Evolutionary conservation across 1,140 invertebrate genomes (phyloP).

Genomic region (Neotoxoptera formosana): DNA sequence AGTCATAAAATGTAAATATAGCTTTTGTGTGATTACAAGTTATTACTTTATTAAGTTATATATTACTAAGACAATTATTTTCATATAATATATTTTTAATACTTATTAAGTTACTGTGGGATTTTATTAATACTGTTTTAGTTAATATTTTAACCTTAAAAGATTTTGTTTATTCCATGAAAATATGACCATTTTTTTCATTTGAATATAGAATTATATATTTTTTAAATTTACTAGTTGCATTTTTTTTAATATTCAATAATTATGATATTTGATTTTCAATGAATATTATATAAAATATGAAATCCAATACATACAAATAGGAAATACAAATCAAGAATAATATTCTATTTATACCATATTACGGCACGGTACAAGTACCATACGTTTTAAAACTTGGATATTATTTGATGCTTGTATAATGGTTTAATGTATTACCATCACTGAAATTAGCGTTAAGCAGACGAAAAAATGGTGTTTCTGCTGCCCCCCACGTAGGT

Average conservation of each 20-base stretch:
- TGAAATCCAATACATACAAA: no score
- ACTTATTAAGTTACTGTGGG: background rate
- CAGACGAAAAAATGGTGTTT: slow-evolving; percentile 70
- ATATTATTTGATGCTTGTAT: background rate
- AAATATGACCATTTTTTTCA: background rate
- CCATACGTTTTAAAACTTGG: background rate
- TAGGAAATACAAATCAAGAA: background rate
- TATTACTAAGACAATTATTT: no score
- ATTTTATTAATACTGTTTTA: background rate
- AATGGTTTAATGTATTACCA: slow-evolving; percentile 16
- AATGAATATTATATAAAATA: no score
- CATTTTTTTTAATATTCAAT: no score
- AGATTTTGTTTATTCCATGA: background rate
- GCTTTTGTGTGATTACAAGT: no score
- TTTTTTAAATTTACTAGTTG: no score
- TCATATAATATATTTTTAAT: no score
- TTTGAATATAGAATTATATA: background rate
- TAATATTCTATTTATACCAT: background rate
- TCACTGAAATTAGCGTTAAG: slow-evolving; percentile 31
- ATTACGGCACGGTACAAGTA: background rate
- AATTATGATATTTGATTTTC: no score
- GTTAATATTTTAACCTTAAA: background rate
- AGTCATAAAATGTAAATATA: no score
- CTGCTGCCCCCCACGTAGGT: slow-evolving; percentile 76
- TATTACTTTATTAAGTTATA: no score